Base-by-base conservation (phyloP, 2,888 invertebrate species). In the Drosophila mimetica region DNA sequence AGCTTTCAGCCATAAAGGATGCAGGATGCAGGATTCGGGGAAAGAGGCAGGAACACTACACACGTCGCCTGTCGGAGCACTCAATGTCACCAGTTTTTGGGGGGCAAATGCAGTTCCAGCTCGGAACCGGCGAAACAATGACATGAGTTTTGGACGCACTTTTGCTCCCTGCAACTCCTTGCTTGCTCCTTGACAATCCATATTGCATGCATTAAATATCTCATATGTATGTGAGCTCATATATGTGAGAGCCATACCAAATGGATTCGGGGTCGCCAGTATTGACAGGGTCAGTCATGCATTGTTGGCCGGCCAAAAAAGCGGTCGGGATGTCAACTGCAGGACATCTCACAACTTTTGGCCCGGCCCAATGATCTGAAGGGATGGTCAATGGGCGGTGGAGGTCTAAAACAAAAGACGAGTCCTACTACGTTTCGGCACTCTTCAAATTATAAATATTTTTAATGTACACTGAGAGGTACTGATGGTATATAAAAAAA, bases 1-100 rank as follows among this genome's bases (percentile, higher is more conserved):
- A 90, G 90, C 89, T 89, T 90, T 90, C 80, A 77, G 84, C 88
- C 80, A 89, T 88, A 88, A 84, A 89, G 64, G 86, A 77, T 79
- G 58, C 65, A 75, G 52, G 70, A 69, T 71, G 57, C 57, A 55
- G 52, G 75, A 65, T 53, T 65, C 66, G 70, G 76, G 66, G 71
- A 72, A 1, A 30, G 72, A 59, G 66, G 60, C 14, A 41, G 28
- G 66, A 16, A 30, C 52, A 41, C 69, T 51, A 72, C 66, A 79
- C 86, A 86, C 88, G 81, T 83, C 88, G 86, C 71, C 69, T 83
- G 84, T 86, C 83, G 75, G 64, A 83, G 77, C 82, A 86, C 83
- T 84, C 83, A 84, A 84, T 83, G 83, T 84, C 88, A 88, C 57
- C 50, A 30, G 42, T 28, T 20, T 20, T 28, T 6, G 18, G 39